Evolutionary conservation across 2,113 vertebrate genomes (phyloP).

Genomic region (Nannobrachium achirus): DNA sequence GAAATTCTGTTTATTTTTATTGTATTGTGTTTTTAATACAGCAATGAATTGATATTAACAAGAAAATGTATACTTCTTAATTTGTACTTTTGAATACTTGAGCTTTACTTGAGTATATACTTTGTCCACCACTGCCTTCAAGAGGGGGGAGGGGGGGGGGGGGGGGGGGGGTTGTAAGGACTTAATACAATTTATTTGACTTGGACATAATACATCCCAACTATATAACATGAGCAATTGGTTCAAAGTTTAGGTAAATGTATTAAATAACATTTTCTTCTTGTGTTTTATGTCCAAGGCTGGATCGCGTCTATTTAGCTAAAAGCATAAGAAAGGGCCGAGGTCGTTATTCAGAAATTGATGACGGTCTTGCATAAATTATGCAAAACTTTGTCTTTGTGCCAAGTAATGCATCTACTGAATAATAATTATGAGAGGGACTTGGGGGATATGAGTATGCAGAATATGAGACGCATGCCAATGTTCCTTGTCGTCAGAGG

Average conservation of each 20-base stretch:
- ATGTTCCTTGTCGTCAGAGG: conserved; percentile 31
- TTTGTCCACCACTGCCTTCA: conserved; percentile 45
- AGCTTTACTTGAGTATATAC: too few species aligned
- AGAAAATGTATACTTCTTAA: too few species aligned
- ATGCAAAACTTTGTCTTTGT: conserved; percentile 84
- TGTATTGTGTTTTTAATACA: too few species aligned
- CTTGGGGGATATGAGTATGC: conserved; percentile 62
- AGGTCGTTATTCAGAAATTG: conserved; percentile 80
- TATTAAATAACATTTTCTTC: conserved; percentile 76
- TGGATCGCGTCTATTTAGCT: conserved; percentile 75
- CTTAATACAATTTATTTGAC: conserved; percentile 49
- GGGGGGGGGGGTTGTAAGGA: background rate
- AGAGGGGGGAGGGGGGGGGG: background rate
- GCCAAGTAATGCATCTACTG: conserved; percentile 79
- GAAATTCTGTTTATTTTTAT: too few species aligned
- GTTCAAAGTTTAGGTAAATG: conserved; percentile 75
- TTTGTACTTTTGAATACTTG: too few species aligned
- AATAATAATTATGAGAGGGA: conserved; percentile 79
- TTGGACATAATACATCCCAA: conserved; percentile 32
- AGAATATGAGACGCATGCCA: conserved; percentile 62
- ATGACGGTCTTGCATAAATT: conserved; percentile 86
- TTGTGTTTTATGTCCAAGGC: conserved; percentile 60
- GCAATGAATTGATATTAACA: too few species aligned
- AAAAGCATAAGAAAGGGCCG: conserved; percentile 76
- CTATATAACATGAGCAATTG: conserved; percentile 2